Evolutionary conservation across 2,888 invertebrate species (phyloP), one percentile per base, ranked within the genome.

Genomic region (Xestia rhomboidea): DNA sequence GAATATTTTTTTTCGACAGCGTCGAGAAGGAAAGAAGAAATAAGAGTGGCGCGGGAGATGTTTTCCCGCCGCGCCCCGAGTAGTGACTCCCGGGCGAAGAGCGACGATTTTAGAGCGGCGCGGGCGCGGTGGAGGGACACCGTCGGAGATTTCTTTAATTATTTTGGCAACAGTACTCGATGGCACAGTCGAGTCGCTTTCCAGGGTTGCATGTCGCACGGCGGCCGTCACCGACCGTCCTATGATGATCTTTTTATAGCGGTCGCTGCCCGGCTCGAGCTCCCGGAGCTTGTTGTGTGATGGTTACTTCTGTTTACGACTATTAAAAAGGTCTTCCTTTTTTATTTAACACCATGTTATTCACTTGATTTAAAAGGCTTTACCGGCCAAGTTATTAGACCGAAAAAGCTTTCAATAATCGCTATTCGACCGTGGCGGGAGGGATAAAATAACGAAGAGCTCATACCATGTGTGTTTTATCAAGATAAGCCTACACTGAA

Each of bases 91-190:
- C 97, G 97, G 97, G 97, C 95, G 93, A 94, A 96, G 96, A 96
- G 97, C 96, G 96, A 96, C 96, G 96, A 93, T 96, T 96, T 96
- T 96, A 96, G 96, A 95, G 96, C 97, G 96, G 97, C 96, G 97
- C 97, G 97, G 97, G 97, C 97, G 97, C 97, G 91, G 93, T 97
- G 97, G 97, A 97, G 96, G 95, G 96, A 97, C 97, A 97, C 94
- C 95, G 96, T 94, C 96, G 97, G 97, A 97, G 97, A 97, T 97
- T 97, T 97, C 97, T 97, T 97, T 97, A 98, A 98, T 98, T 97
- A 97, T 98, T 98, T 98, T 98, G 98, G 98, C 98, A 98, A 97
- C 97, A 97, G 97, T 96, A 96, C 96, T 94, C 95, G 96, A 95
- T 96, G 96, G 97, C 96, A 96, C 95, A 95, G 96, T 93, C 94